Conservation (phyloP, 2,888 invertebrate species). For the Sympetrum striolatum region DNA sequence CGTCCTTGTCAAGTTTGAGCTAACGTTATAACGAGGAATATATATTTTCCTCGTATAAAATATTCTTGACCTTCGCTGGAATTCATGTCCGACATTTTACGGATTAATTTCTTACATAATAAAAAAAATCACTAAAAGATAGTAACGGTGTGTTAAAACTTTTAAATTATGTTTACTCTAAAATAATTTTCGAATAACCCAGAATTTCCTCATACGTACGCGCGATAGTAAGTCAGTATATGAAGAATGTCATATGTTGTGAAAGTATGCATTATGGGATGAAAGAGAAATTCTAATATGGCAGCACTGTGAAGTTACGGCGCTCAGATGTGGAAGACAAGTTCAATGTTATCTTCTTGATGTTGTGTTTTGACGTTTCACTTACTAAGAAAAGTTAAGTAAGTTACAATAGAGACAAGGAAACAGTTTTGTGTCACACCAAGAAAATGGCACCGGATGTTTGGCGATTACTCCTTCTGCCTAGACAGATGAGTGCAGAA, state of each 20-base stretch:
- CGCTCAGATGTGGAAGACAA: constrained; percentile 53
- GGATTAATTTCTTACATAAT: too few relatives aligned
- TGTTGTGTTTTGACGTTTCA: constrained; percentile 30
- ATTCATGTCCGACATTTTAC: too few relatives aligned
- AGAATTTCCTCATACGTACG: background rate
- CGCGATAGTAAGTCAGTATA: background rate
- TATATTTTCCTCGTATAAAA: too few relatives aligned
- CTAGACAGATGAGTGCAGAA: constrained; percentile 40
- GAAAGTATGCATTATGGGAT: constrained; percentile 9
- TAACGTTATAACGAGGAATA: too few relatives aligned
- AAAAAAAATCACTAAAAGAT: too few relatives aligned
- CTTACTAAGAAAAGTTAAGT: constrained; percentile 32
- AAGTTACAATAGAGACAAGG: background rate
- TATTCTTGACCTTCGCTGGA: too few relatives aligned
- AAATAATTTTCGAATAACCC: background rate
- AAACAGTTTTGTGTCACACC: background rate
- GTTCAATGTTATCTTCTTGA: constrained; percentile 46
- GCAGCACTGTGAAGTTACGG: constrained; percentile 58
- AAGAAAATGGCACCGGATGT: constrained; percentile 38
- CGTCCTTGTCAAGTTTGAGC: too few relatives aligned
- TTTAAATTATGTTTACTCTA: background rate
- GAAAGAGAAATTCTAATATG: constrained; percentile 55
- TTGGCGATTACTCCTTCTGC: constrained; percentile 25
- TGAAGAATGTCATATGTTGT: background rate
- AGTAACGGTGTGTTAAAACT: too few relatives aligned